Conservation (phyloP, 2,113 vertebrate genomes). For the Acanthochromis polyacanthus region DNA sequence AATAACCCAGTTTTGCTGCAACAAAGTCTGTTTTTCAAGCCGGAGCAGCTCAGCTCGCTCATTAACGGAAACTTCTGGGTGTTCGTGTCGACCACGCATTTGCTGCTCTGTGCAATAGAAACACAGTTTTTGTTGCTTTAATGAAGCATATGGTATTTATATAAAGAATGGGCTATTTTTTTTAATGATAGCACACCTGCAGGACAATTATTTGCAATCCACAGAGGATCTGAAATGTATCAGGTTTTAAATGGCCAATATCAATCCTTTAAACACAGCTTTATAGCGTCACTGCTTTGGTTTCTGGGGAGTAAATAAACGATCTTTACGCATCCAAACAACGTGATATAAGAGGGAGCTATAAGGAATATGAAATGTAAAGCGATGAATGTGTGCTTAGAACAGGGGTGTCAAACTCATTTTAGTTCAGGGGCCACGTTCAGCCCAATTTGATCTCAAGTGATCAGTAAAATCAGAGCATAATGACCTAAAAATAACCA, state of each 20-base stretch:
- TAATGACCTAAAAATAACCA: no score
- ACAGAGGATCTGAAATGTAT: neutral
- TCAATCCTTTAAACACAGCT: constrained; percentile 4
- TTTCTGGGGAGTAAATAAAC: no score
- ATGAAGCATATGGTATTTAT: constrained; percentile 33
- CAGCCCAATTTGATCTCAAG: no score
- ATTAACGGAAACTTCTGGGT: constrained; percentile 33
- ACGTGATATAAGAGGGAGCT: neutral
- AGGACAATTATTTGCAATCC: neutral
- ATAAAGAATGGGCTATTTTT: neutral
- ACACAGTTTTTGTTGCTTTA: constrained; percentile 19
- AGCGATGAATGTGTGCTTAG: no score
- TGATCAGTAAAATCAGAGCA: no score
- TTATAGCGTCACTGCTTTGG: neutral
- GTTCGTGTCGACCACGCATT: constrained; percentile 24
- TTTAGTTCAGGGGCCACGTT: no score
- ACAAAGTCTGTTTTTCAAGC: constrained; percentile 27
- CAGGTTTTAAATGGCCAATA: neutral
- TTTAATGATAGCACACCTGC: neutral
- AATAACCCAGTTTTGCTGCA: neutral
- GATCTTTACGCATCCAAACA: no score
- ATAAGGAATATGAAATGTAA: neutral
- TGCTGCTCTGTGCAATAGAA: constrained; percentile 19
- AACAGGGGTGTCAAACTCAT: no score
- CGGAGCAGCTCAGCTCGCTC: constrained; percentile 2